phyloP scores from a whole-genome alignment of 2,113 vertebrate species.

The Hydropotes inermis region DNA sequence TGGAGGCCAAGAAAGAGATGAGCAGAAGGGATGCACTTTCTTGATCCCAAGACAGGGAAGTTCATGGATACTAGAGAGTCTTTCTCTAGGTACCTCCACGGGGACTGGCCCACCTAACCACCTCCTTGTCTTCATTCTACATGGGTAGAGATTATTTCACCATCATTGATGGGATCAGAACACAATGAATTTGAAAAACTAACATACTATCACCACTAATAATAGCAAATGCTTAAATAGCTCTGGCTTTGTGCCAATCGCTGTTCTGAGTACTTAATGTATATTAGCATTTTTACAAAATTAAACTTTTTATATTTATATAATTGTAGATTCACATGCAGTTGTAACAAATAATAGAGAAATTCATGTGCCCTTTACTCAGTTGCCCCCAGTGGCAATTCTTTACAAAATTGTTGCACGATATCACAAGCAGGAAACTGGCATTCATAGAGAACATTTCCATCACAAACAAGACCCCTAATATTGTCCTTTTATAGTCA shows the following conservation, averaged over 20 bases:
- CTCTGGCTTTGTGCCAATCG: neutral
- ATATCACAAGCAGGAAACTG: neutral
- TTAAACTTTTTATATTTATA: neutral
- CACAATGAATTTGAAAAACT: neutral
- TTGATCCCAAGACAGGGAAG: neutral
- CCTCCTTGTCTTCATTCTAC: neutral
- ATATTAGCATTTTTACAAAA: neutral
- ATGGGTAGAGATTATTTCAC: neutral
- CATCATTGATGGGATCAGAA: neutral
- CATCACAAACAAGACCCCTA: neutral
- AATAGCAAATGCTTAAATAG: neutral
- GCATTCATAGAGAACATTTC: neutral
- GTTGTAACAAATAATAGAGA: neutral
- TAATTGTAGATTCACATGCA: neutral
- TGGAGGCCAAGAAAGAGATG: neutral
- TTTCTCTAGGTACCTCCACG: neutral
- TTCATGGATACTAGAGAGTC: neutral
- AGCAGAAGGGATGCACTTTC: neutral
- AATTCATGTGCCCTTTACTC: neutral
- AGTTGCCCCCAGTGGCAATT: neutral
- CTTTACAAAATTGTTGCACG: neutral
- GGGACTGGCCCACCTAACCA: too few species aligned
- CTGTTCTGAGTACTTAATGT: neutral
- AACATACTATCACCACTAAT: neutral
- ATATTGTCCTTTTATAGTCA: accelerated